Evolutionary conservation across 2,113 vertebrate species (phyloP), one percentile per base, ranked within the genome.

Genomic region (Brachyhypopomus occidentalis): DNA sequence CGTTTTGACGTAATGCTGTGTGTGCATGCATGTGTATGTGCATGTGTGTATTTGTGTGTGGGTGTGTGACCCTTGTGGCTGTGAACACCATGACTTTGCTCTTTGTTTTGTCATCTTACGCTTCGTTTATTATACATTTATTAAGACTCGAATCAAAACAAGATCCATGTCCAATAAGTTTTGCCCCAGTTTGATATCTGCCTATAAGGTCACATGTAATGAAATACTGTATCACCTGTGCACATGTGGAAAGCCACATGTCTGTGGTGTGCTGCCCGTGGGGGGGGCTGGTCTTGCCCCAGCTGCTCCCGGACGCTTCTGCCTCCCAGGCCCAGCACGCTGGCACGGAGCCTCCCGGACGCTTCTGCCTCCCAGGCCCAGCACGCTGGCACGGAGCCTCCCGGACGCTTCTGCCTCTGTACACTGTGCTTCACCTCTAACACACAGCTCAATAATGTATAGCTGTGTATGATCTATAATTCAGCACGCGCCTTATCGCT

Each of bases 401-500:
- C 30, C 20, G 69, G 38, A 48, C 78, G 64, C 83, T 85, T 87
- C 30, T 66, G 79, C 82, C 66, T 78, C 72, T 55, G 86, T 73
- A 64, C 77, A 58, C 62, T 72, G 27, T 16, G 58, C 72, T 80
- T 82, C 82, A 63, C 72, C 76, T 76, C 71, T 79, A 86, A 77
- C 85, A 80, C 80, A 36, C 80, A 78, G 84, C 83, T 90, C 56
- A 82, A 81, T 86, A 80, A 88, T 89, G 74, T 75, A 89, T 87
- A 69, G 60, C 16, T 75, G 80, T 55, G 75, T 79, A 77, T 67
- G 82, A 87, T 88, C 80, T 88, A 87, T 90, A 87, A 91, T 89
- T 88, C 83, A 90, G 20, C 79, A 85, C 74, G 66, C 77, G 59
- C 66, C 83, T 59, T 85, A 76, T 73, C 86, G 78, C 70, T 59